phyloP scores from a whole-genome alignment of 2,797 vertebrate genomes.

The Hemitrygon akajei region DNA sequence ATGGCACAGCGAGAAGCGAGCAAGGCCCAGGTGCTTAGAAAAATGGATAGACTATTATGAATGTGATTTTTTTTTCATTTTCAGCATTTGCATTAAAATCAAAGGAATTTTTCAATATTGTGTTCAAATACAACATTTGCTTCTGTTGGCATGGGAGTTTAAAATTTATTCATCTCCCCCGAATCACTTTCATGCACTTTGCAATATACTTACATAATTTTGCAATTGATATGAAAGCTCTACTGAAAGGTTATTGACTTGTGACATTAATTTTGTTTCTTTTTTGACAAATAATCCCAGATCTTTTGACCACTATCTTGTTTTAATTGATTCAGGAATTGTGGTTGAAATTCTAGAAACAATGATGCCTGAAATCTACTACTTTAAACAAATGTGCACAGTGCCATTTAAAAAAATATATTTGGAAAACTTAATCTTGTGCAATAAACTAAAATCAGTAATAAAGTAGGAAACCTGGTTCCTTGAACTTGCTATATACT shows the following conservation, averaged over 20 bases:
- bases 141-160: not conserved
- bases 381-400: not conserved
- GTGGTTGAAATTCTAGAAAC: not conserved
- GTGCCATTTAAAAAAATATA: not conserved
- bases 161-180: not conserved
- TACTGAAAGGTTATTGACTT: too few species aligned
- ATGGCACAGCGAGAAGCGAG: too few species aligned
- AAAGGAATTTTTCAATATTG: not conserved
- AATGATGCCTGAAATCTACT: not conserved
- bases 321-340: not conserved
- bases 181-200: not conserved
- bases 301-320: too few species aligned
- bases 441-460: not conserved
- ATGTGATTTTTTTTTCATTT: not conserved
- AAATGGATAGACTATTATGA: not conserved
- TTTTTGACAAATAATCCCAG: too few species aligned
- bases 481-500: not conserved
- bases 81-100: not conserved
- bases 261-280: too few species aligned
- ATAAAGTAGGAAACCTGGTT: not conserved
- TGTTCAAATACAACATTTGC: not conserved
- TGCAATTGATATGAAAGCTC: too few species aligned
- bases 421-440: not conserved
- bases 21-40: not conserved
- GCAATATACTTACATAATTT: not conserved